These are phyloP conservation scores for Lamprotornis superbus DNA, from an alignment of 2,113 vertebrate genomes.

Conservation along the genomic window DNA sequence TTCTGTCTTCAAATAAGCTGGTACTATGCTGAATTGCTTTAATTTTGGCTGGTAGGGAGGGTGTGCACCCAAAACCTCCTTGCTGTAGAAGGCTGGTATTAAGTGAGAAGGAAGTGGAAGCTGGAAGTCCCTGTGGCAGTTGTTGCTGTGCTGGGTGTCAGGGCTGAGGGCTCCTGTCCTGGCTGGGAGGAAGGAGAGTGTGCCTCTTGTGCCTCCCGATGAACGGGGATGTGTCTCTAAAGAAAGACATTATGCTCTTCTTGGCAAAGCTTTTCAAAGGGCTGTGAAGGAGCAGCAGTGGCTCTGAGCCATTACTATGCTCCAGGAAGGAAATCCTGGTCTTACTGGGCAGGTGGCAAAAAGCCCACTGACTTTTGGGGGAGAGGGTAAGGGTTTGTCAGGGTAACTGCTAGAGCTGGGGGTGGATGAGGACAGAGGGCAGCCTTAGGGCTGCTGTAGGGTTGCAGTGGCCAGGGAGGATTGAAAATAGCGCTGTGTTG, in stretches of 20 bases:
- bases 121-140: background rate
- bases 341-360: background rate
- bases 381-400: background rate
- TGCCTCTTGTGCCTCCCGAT: background rate
- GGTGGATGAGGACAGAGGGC: background rate
- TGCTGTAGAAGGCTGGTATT: background rate
- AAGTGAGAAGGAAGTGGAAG: background rate
- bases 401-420: background rate
- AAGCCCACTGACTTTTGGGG: background rate
- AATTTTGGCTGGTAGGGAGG: background rate
- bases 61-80: background rate
- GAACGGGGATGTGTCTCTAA: accelerated
- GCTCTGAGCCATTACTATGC: background rate
- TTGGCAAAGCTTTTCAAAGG: background rate
- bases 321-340: background rate
- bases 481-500: background rate
- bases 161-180: background rate
- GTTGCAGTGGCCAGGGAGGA: background rate
- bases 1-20: background rate
- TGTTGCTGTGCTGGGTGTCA: background rate
- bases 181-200: background rate
- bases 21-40: background rate
- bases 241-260: background rate
- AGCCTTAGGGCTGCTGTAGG: background rate
- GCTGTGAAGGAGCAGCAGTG: background rate